A percentile compares a stretch with the other conserved stretches of the same genome.
phyloP scores from a whole-genome alignment of 2,113 vertebrate genomes.

The Myotis davidii region DNA sequence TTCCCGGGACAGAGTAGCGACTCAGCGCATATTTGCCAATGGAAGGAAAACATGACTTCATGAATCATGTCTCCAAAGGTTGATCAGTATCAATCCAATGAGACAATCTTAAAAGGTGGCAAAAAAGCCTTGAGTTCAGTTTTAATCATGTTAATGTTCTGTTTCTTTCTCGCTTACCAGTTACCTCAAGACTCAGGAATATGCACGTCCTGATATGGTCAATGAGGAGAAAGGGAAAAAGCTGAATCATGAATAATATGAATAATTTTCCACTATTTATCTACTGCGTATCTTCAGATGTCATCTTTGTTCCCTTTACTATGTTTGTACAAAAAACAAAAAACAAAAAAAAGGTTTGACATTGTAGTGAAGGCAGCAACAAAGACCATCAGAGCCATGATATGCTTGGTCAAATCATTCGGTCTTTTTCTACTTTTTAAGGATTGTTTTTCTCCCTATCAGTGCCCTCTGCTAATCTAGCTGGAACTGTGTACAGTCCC shows the following conservation, averaged over 20 bases:
- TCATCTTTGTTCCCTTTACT: background rate
- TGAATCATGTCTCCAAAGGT: background rate
- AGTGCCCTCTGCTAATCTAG: background rate
- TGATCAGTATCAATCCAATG: background rate
- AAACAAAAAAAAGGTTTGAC: background rate
- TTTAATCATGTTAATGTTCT: background rate
- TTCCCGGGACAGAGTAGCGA: background rate
- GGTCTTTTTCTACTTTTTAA: background rate
- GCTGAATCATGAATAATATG: background rate
- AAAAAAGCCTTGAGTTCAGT: background rate
- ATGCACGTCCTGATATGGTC: background rate
- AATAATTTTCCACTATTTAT: background rate
- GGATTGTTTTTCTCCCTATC: background rate
- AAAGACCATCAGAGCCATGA: background rate
- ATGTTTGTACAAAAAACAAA: background rate
- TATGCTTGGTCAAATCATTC: background rate
- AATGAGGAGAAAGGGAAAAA: background rate
- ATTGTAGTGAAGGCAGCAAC: background rate
- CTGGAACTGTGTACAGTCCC: background rate
- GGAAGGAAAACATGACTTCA: background rate
- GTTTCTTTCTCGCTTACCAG: slow-evolving; percentile 6
- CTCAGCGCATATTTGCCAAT: background rate
- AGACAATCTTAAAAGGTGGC: background rate
- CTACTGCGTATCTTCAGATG: background rate
- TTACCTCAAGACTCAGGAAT: background rate